phyloP scores from a whole-genome alignment of 2,797 vertebrate genomes.

The Gadopsis bispinosus region DNA sequence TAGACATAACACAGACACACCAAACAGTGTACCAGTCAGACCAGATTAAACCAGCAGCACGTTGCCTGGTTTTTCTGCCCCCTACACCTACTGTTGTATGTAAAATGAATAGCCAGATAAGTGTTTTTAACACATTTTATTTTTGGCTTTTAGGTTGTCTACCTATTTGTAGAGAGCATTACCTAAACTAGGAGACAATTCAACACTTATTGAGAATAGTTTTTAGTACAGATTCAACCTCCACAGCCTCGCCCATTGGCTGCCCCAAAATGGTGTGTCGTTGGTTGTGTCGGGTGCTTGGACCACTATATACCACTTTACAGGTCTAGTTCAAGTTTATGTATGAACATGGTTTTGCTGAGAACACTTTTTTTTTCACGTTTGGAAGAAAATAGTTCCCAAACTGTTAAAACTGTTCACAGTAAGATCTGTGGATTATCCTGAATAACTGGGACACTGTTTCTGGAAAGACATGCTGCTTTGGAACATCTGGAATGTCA shows the following conservation, averaged over 20 bases:
- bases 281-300: background rate
- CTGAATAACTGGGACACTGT: background rate
- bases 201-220: background rate
- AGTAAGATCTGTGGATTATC: background rate
- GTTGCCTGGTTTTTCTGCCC: background rate
- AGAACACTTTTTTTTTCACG: background rate
- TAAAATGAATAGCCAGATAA: background rate
- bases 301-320: background rate
- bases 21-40: slow-evolving; percentile 21
- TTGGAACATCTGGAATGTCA: background rate
- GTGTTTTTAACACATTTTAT: background rate
- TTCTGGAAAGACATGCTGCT: slow-evolving; percentile 3
- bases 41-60: slow-evolving; percentile 8
- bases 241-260: background rate
- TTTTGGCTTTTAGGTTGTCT: background rate
- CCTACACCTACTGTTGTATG: background rate
- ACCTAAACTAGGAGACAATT: background rate
- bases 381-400: background rate
- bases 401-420: background rate
- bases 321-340: background rate
- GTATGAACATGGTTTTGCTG: background rate
- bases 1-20: slow-evolving; percentile 33
- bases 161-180: no score
- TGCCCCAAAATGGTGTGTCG: background rate
- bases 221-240: no score